Conservation (phyloP, 2,113 vertebrate species). For the Nannospalax galili region DNA sequence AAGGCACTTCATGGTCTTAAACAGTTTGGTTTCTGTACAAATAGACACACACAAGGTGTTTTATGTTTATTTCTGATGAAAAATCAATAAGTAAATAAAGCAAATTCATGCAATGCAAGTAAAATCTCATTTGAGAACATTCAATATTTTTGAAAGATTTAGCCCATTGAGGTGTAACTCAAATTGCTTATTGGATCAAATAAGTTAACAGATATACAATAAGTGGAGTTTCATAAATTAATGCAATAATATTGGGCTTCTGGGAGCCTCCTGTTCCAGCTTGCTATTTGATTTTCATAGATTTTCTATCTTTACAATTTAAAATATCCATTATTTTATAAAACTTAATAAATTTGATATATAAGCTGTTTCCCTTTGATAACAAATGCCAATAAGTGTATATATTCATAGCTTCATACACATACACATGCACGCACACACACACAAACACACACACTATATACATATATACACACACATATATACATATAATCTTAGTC, state of each 20-base stretch:
- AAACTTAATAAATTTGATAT: not conserved
- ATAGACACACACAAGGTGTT: not conserved
- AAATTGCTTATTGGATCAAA: conserved; percentile 54
- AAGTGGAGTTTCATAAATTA: conserved; percentile 47
- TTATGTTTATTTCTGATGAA: conserved; percentile 50
- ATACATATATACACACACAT: not conserved
- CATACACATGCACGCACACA: no score
- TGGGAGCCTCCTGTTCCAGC: not conserved
- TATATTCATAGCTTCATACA: not conserved
- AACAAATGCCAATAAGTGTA: not conserved
- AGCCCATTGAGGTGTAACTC: conserved; percentile 8
- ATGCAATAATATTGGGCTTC: conserved; percentile 31
- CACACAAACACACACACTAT: no score
- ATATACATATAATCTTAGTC: not conserved
- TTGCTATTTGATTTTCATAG: conserved; percentile 29
- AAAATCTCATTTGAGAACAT: conserved; percentile 49
- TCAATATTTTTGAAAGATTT: conserved; percentile 53
- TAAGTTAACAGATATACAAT: conserved; percentile 12
- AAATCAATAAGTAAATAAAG: conserved; percentile 52
- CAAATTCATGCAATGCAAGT: not conserved
- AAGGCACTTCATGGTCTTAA: not conserved
- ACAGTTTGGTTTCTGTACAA: conserved; percentile 11
- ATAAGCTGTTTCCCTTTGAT: not conserved
- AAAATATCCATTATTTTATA: conserved; percentile 30
- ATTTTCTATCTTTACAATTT: conserved; percentile 22